Percentiles rank a stretch among this genome's conserved stretches.
Evolutionary conservation across 2,797 vertebrate species (phyloP).

Genomic region (Orestias chungarensis): DNA sequence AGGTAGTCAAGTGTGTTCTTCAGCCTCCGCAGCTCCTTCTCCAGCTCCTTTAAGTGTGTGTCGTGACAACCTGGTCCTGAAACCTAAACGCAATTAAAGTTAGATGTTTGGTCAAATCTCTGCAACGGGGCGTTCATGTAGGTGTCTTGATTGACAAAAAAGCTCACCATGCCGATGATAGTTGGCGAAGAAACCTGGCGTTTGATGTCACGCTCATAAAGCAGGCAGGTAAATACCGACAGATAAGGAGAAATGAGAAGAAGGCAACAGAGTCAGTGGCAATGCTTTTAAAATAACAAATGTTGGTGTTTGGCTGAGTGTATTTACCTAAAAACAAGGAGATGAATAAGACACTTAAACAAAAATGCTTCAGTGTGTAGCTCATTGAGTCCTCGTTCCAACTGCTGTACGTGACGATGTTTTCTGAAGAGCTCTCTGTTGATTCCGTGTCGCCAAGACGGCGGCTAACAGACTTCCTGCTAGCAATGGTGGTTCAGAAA

Average conservation of each 20-base stretch:
- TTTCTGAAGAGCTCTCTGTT: neutral
- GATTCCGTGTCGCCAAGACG: too few species aligned
- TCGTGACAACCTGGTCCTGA: neutral
- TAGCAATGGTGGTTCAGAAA: too few species aligned
- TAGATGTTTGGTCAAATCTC: neutral
- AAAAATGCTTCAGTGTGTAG: neutral
- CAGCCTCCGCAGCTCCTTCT: neutral
- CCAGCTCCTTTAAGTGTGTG: too few species aligned
- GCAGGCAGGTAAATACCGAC: neutral
- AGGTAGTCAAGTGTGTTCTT: neutral
- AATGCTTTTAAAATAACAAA: neutral
- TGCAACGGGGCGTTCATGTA: neutral
- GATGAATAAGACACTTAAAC: neutral
- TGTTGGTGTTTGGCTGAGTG: neutral
- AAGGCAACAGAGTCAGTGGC: neutral
- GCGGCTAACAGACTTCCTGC: too few species aligned
- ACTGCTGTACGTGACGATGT: neutral
- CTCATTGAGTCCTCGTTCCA: neutral
- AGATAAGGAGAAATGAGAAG: neutral
- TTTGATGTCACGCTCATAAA: fast-evolving
- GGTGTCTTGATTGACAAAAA: neutral
- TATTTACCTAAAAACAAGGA: neutral
- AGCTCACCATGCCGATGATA: neutral
- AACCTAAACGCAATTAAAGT: neutral
- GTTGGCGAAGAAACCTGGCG: neutral